Percentiles rank a stretch among this genome's conserved stretches.
phyloP scores from a whole-genome alignment of 2,888 invertebrate species.

The Zaprionus obscuricornis region DNA sequence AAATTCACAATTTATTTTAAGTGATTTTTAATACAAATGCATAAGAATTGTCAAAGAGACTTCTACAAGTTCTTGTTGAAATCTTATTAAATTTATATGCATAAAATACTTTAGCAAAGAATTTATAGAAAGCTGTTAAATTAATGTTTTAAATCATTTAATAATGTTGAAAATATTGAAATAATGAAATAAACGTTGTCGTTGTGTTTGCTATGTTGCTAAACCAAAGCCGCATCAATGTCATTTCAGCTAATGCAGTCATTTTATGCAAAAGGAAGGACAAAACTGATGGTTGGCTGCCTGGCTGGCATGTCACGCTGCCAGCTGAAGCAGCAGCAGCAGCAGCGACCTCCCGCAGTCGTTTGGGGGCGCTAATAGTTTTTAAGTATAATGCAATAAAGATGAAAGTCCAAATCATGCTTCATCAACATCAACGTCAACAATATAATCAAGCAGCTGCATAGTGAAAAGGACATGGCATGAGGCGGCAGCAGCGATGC shows the following conservation, averaged over 20 bases:
- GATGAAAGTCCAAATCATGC: slow-evolving; percentile 78
- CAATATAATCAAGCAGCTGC: slow-evolving; percentile 73
- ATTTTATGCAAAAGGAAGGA: slow-evolving; percentile 35
- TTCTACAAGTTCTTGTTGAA: too few species aligned
- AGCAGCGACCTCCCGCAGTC: slow-evolving; percentile 10
- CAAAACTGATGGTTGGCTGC: slow-evolving; percentile 12
- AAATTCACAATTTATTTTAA: too few species aligned
- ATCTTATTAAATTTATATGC: too few species aligned
- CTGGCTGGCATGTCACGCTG: slow-evolving; percentile 17
- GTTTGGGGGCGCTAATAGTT: slow-evolving; percentile 77
- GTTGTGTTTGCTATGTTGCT: slow-evolving; percentile 10
- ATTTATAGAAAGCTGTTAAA: slow-evolving; percentile 10
- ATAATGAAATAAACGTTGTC: slow-evolving; percentile 39
- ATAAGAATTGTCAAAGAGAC: too few species aligned
- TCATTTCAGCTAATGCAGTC: slow-evolving; percentile 61
- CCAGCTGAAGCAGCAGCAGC: too few species aligned
- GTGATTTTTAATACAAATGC: too few species aligned
- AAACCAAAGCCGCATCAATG: slow-evolving; percentile 45
- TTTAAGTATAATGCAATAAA: slow-evolving; percentile 80
- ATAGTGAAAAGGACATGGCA: slow-evolving; percentile 18
- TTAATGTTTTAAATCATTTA: slow-evolving; percentile 60
- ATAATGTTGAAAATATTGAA: slow-evolving; percentile 39
- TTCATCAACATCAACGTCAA: slow-evolving; percentile 78
- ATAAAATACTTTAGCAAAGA: background rate
- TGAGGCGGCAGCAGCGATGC: slow-evolving; percentile 7